Conservation (phyloP, 2,888 invertebrate genomes). For the Scaptomyza polygonia region DNA sequence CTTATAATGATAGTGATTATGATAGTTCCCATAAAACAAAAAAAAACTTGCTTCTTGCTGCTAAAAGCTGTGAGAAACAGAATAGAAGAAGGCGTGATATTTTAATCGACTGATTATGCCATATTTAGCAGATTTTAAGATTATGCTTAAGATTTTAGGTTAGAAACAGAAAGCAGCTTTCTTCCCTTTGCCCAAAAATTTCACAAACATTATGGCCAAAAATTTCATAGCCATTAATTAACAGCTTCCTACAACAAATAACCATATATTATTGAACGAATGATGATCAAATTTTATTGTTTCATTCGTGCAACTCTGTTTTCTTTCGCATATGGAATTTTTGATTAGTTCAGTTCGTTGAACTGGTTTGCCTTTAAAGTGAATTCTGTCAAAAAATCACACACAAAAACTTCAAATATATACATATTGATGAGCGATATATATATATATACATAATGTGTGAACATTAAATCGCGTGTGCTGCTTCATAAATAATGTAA, state of each 20-base stretch:
- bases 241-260: conserved; percentile 10
- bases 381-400: conserved; percentile 34
- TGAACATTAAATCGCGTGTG: conserved; percentile 53
- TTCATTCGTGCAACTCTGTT: conserved; percentile 5
- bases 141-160: not conserved
- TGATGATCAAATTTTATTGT: conserved; percentile 28
- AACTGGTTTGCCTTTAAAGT: conserved; percentile 30
- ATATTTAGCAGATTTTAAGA: not conserved
- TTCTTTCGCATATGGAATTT: conserved; percentile 38
- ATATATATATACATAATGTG: conserved; percentile 27
- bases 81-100: not conserved
- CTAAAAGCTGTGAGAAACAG: not conserved
- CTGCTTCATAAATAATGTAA: conserved; percentile 58
- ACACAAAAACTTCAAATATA: not conserved
- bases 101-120: not conserved
- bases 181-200: not conserved
- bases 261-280: conserved; percentile 26
- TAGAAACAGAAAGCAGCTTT: conserved; percentile 20
- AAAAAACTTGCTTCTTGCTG: not conserved
- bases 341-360: conserved; percentile 44
- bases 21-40: not conserved
- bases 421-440: conserved; percentile 18
- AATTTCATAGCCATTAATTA: conserved; percentile 6
- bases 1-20: not conserved
- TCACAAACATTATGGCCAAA: no score